Percentiles rank a stretch among this genome's conserved stretches.
Conservation (phyloP, 2,797 vertebrate species). For the Borostomias antarcticus region DNA sequence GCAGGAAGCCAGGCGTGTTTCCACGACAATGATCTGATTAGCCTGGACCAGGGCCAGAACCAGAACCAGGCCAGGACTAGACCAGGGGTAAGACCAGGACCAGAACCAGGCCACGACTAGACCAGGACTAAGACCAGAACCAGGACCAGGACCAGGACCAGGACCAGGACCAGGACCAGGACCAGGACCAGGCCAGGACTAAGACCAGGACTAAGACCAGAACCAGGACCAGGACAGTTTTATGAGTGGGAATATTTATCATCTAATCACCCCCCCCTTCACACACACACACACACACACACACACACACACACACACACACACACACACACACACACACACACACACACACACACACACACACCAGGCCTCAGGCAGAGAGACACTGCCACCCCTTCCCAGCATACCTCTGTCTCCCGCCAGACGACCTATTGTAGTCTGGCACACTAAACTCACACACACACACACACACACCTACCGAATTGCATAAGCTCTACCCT, state of each 20-base stretch:
- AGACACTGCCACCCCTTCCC: constrained; percentile 19
- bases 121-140: not conserved
- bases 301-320: constrained; percentile 1
- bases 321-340: constrained; percentile 17
- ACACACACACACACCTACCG: constrained; percentile 8
- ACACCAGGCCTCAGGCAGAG: constrained; percentile 29
- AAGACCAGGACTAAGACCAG: no score
- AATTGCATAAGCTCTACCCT: not conserved
- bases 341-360: not conserved
- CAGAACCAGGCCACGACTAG: no score
- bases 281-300: not conserved
- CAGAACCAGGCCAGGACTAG: no score
- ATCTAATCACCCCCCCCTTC: not conserved
- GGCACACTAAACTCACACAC: constrained; percentile 21
- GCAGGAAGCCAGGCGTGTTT: constrained; percentile 48
- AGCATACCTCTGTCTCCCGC: constrained; percentile 30
- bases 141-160: constrained; percentile 34
- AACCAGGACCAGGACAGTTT: not conserved
- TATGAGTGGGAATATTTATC: constrained; percentile 15
- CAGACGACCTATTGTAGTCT: constrained; percentile 31
- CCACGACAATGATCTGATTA: constrained; percentile 51
- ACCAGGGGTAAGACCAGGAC: no score
- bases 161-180: no score
- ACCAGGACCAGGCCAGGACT: no score
- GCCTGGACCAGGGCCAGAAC: constrained; percentile 41